Base-by-base conservation (phyloP, 2,888 invertebrate species). In the Syritta pipiens region DNA sequence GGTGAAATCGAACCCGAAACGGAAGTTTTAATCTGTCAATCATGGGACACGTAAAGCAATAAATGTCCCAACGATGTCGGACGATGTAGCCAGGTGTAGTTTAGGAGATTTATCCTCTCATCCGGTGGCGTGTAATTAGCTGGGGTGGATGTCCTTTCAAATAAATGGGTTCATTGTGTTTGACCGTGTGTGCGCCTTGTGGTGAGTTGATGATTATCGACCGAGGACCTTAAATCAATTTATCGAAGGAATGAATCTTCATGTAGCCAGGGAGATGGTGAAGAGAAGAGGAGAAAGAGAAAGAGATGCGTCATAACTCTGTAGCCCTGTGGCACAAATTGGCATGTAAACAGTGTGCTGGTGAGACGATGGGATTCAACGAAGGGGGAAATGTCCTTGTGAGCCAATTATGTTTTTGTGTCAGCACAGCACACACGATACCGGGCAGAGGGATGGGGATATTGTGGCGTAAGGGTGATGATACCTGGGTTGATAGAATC, bases 1-100 rank as follows among this genome's bases (percentile, higher is more conserved):
- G 35, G 12, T 22, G 22, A 12, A 1, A 32, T 35, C 24, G 17
- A n/a, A 20, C 48, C n/a, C n/a, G n/a, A n/a, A 4, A 28, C 17
- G 19, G 28, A 19, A 19, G 30, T 49, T 19, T 26, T 42, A 65
- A 63, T 65, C 53, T 65, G 51, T 51, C 46, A 63, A 51, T 51
- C 49, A 65, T 44, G 51, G 30, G 9, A 10, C 53, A 9, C 1
- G 49, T 22, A 24, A 14, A 28, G 37, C 53, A 53, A 65, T 65
- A 51, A 65, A 53, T 51, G 63, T 65, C 63, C 51, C 44, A 10
- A 4, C n/a, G 17, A 44, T 32, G 42, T 40, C 28, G 1, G 7
- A 30, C 28, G 2, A 19, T 32, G 59, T 32, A n/a, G 10, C 20
- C 59, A 44, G 44, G 46, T 40, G 40, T 20, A 32, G 42, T 30